phyloP scores from a whole-genome alignment of 2,888 invertebrate genomes.

The Morpho achilles region DNA sequence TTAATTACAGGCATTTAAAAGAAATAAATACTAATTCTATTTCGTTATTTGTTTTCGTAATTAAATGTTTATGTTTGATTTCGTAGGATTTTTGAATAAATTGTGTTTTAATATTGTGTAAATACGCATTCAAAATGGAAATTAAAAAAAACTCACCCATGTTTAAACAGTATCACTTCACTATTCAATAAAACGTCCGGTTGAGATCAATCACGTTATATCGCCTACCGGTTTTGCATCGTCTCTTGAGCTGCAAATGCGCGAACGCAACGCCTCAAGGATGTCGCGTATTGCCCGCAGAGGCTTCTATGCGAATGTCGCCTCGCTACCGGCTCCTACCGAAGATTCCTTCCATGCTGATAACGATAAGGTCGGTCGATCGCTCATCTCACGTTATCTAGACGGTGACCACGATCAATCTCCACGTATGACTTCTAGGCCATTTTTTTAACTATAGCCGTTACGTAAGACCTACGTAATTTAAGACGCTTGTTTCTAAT shows the following conservation, averaged over 20 bases:
- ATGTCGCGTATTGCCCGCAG: slow-evolving; percentile 67
- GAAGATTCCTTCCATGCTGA: slow-evolving; percentile 70
- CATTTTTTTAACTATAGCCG: slow-evolving; percentile 31
- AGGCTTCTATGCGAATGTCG: slow-evolving; percentile 75
- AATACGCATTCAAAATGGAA: neutral
- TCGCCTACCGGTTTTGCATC: slow-evolving; percentile 64
- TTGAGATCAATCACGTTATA: slow-evolving; percentile 58
- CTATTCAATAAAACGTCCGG: slow-evolving; percentile 45
- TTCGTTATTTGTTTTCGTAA: too few relatives aligned
- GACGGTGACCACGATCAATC: slow-evolving; percentile 60
- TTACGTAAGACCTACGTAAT: slow-evolving; percentile 40
- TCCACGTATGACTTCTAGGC: slow-evolving; percentile 38
- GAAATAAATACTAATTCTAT: too few relatives aligned
- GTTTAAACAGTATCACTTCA: slow-evolving; percentile 56
- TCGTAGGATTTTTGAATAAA: too few relatives aligned
- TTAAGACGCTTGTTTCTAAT: slow-evolving; percentile 19
- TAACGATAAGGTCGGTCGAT: slow-evolving; percentile 69
- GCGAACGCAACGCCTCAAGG: slow-evolving; percentile 55
- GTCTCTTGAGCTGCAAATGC: slow-evolving; percentile 49
- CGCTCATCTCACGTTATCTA: slow-evolving; percentile 69
- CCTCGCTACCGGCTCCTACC: slow-evolving; percentile 46
- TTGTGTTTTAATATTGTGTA: too few relatives aligned
- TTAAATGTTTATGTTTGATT: too few relatives aligned
- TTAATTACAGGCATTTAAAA: too few relatives aligned
- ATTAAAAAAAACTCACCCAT: slow-evolving; percentile 56